Conservation (phyloP, 2,113 vertebrate genomes). For the Telmatochromis brachygnathus region DNA sequence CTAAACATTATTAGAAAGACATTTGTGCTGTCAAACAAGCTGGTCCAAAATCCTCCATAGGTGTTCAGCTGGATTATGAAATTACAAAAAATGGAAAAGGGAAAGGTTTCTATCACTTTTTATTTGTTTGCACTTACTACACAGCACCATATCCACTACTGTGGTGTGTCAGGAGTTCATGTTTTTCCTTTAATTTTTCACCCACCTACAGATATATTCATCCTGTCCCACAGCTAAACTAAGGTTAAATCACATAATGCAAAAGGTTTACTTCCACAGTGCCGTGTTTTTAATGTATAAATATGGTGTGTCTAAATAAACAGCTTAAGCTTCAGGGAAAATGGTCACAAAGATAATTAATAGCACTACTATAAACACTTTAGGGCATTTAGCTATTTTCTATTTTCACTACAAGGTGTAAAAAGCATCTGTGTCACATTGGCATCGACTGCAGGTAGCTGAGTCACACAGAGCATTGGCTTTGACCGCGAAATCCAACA, state of each 20-base stretch:
- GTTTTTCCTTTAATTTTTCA: not conserved
- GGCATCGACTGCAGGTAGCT: slow-evolving; percentile 41
- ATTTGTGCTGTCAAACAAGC: not conserved
- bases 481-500: slow-evolving; percentile 43
- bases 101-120: not conserved
- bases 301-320: not conserved
- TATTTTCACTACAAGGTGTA: not conserved
- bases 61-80: not conserved
- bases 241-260: not conserved
- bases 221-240: not conserved
- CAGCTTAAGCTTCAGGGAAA: not conserved
- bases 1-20: not conserved
- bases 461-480: not conserved
- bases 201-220: rapidly evolving
- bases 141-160: not conserved
- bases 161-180: not conserved
- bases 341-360: not conserved
- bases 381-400: not conserved
- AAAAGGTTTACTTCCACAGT: not conserved
- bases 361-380: not conserved
- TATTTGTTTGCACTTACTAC: not conserved
- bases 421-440: slow-evolving; percentile 41
- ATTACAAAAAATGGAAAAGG: not conserved
- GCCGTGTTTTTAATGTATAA: not conserved
- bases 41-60: not conserved